Evolutionary conservation across 1,140 invertebrate species (phyloP).

Genomic region (Alviniconcha marisindica): DNA sequence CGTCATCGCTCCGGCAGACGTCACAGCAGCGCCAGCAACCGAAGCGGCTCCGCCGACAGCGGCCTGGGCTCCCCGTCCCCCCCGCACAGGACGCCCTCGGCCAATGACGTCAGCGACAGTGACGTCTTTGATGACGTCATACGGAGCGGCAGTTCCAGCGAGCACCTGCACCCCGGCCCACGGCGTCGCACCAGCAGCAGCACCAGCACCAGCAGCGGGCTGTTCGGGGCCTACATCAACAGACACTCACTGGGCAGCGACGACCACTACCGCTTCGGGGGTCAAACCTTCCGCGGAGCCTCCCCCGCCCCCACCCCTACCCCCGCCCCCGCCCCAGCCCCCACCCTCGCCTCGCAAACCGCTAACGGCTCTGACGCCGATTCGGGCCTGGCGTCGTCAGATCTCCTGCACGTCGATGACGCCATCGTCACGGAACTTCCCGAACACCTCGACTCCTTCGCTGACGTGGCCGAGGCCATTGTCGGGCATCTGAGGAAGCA

Average conservation of each 20-base stretch:
- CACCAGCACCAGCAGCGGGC: not conserved
- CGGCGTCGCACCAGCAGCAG: not conserved
- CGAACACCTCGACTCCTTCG: slow-evolving; percentile 33
- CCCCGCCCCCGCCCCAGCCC: not conserved
- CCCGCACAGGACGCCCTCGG: not conserved
- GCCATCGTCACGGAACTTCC: not conserved
- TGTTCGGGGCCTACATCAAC: not conserved
- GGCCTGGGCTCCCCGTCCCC: slow-evolving; percentile 8
- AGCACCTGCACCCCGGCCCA: not conserved
- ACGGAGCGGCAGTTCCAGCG: not conserved
- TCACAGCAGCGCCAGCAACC: not conserved
- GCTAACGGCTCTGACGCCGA: not conserved
- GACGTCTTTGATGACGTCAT: not conserved
- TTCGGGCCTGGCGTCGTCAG: too few species aligned
- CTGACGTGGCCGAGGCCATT: not conserved
- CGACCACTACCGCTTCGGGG: not conserved
- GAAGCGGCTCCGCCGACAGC: slow-evolving; percentile 13
- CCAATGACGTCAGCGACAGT: slow-evolving; percentile 13
- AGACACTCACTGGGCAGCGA: not conserved
- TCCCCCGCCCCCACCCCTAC: not conserved
- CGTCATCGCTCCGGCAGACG: not conserved
- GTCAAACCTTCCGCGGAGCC: not conserved
- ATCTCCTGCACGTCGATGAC: not conserved
- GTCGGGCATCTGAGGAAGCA: not conserved
- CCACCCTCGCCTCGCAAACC: too few species aligned